Conservation (phyloP, 1,140 invertebrate genomes). For the Drosophila baimaii region DNA sequence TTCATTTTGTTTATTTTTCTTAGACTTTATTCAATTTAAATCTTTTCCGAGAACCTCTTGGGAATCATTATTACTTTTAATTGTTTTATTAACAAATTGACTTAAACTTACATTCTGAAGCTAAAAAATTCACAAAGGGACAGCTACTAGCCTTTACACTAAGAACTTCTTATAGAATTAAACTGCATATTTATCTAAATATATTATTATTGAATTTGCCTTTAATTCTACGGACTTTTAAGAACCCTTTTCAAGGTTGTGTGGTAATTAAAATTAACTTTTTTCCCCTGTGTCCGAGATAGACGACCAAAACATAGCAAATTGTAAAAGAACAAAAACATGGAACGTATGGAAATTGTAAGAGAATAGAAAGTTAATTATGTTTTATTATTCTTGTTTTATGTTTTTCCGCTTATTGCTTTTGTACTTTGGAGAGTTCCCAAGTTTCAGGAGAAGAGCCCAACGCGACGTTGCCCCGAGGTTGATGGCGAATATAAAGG, state of each 20-base stretch:
- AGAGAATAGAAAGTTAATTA: slow-evolving; percentile 73
- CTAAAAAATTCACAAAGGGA: no score
- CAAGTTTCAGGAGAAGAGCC: slow-evolving; percentile 58
- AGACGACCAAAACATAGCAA: slow-evolving; percentile 2
- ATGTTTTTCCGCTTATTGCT: slow-evolving; percentile 33
- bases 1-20: not conserved
- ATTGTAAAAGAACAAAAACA: slow-evolving; percentile 22
- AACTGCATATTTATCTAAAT: no score
- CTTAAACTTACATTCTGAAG: no score
- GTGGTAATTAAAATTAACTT: not conserved
- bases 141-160: no score
- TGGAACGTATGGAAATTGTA: slow-evolving; percentile 3
- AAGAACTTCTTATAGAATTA: no score
- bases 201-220: no score
- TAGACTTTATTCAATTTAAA: no score
- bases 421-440: slow-evolving; percentile 50
- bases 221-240: no score
- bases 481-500: slow-evolving; percentile 26
- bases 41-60: no score
- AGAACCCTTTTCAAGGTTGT: not conserved
- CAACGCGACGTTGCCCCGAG: slow-evolving; percentile 54
- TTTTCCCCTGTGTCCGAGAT: not conserved
- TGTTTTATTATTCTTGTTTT: slow-evolving; percentile 52
- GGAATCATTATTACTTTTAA: no score
- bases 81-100: no score